Base-by-base conservation (phyloP, 2,113 vertebrate genomes). In the Terrapene triunguis region DNA sequence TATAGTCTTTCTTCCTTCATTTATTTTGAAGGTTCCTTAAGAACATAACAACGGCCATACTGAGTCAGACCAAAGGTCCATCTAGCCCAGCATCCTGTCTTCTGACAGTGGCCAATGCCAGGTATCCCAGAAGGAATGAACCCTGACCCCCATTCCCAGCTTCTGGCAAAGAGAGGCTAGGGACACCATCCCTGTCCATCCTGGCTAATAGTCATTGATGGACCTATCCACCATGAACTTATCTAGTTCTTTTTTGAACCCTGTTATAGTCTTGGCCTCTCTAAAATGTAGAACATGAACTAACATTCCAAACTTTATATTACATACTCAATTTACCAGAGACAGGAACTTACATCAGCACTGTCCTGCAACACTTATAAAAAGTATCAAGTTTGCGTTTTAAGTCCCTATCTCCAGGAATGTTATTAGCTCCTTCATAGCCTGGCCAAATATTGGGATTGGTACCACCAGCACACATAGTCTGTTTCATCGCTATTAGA, bases 401-500 rank as follows among this genome's bases (percentile, higher is more conserved):
- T 24, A 74, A 42, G 38, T 22, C 38, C 24, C 22, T 44, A 4
- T 47, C 24, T 78, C 42, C 74, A 44, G 74, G 12, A 78, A 78
- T 1, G 24, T 19, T 38, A 72, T 78, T 47, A 47, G 44, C 74
- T 13, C 12, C 53, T 42, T 27, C 55, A 82, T 86, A 47, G 1
- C 0, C 0, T 78, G 22, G 44, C 44, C 16, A 54, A 47, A 17
- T 5, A 16, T 38, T 22, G 85, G 10, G 6, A 3, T 76, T 76
- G 35, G 2, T 78, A 13, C 57, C 44, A n/a, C 38, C 14, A n/a
- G 10, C n/a, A 59, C 87, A 32, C 5, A 2, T 35, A 6, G 3
- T 6, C 24, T 82, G 10, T 54, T n/a, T 0, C 0, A 27, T 44
- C 84, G 54, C 57, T 29, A 42, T 1, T 85, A 12, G 16, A 9